Base-by-base conservation (phyloP, 2,113 vertebrate species). In the Meleagris gallopavo region DNA sequence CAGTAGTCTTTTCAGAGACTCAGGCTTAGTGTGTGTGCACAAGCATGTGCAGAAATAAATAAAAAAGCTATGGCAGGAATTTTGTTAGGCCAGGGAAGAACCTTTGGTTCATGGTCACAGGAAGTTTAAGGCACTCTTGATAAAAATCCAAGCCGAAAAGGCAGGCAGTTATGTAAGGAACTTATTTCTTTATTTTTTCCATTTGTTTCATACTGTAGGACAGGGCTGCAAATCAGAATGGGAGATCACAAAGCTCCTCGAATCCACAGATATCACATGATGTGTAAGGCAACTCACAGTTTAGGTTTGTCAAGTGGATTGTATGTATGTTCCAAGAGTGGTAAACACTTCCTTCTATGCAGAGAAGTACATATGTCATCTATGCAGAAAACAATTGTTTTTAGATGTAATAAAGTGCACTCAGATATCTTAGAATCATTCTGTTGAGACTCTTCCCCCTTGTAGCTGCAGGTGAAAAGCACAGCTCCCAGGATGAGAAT, bases 91-190 rank as follows among this genome's bases (percentile, higher is more conserved):
- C 55, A 48, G 32, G 24, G 43, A 65, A 18, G 85, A 43, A 54
- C 36, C 30, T 89, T 85, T 62, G 29, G 45, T 80, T 86, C 32
- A 29, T 80, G 88, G n/a, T 73, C 38, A 21, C 4, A 43, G 87
- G 72, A 87, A 87, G 67, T 69, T 38, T 61, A 58, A 82, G 60
- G 50, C 78, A 13, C 48, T 86, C 9, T 66, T 88, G 75, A 88
- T 80, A 70, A 61, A 86, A 86, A 71, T 72, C 36, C 10, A 38
- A 85, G 82, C 40, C 0, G 7, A 92, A 95, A 92, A 91, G 84
- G 62, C 38, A 87, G 58, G 52, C 57, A 67, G 61, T 89, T 94
- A 73, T 18, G 30, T 74, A 86, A 91, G 80, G 60, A 82, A 83
- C 65, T 12, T 9, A 11, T 69, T 72, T 79, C 7, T 72, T 69